Evolutionary conservation across 2,888 invertebrate species (phyloP), one percentile per base, ranked within the genome.

Genomic region (Oligia latruncula): DNA sequence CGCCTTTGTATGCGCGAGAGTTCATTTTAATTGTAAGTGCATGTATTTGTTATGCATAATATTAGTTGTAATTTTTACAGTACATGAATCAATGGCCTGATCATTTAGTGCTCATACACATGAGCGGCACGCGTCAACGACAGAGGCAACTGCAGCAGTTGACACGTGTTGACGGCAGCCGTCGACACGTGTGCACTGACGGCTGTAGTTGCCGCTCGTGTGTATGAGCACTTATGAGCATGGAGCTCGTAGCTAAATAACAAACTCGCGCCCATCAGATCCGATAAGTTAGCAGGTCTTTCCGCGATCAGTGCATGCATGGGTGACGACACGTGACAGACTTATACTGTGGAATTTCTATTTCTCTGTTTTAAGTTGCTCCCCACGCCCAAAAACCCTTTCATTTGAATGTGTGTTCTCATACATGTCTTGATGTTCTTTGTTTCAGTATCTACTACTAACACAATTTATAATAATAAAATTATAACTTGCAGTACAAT

Each of bases 11-110:
- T 92, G 91, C 76, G 96, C 95, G 0, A 82, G 84, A 0, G 90
- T 96, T 71, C 93, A 94, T 9, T 96, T 95, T 73, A 95, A 95
- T 84, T 80, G 96, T 96, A 71, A 94, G 95, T 93, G n/a, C 17
- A 8, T 46, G 72, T 23, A 13, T 64, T 29, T 71, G 9, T 49
- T 52, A 2, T 43, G 4, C 11, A 20, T n/a, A n/a, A 17, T 58
- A 71, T 43, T 65, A 11, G 11, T 65, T 40, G 40, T 40, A 35
- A 35, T 35, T 20, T 20, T 35, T 20, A 35, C 35, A 40, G 40
- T 40, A 40, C 3, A 23, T 23, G 40, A 13, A 13, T 20, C 60
- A 1, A 64, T 35, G 6, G 15, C 2, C 5, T 65, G 1, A 9
- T 2, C 2, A 9, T 3, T 8, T 58, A 58, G 9, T 23, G 9